Conservation (phyloP, 2,113 vertebrate species). For the Hepsetus odoe region DNA sequence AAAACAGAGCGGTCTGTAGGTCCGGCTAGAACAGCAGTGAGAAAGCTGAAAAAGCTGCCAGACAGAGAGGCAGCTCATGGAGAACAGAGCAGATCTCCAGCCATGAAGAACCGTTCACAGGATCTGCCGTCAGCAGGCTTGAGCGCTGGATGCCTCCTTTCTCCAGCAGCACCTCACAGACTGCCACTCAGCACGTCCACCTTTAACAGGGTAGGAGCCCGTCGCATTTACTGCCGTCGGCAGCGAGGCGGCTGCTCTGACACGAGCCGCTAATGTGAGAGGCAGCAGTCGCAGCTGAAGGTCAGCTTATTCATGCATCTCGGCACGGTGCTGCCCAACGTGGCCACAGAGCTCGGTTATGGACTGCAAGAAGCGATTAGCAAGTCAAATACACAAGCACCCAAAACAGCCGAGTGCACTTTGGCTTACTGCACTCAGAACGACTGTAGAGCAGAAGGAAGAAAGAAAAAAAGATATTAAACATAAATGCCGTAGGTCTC, state of each 20-base stretch:
- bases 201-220: neutral
- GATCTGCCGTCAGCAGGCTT: neutral
- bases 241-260: neutral
- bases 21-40: neutral
- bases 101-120: neutral
- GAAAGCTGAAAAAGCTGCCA: neutral
- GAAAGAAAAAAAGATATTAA: no score
- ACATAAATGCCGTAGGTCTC: no score
- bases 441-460: neutral
- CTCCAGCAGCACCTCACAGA: neutral
- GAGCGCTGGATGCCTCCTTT: neutral
- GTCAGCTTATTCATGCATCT: neutral
- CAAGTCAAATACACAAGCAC: neutral
- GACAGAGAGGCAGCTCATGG: neutral
- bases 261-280: neutral
- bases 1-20: neutral
- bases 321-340: neutral
- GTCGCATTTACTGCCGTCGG: neutral
- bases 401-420: neutral
- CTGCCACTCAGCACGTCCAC: neutral
- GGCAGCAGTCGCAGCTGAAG: neutral
- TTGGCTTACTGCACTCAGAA: neutral
- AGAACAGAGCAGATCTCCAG: neutral
- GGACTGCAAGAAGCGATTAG: neutral
- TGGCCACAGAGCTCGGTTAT: neutral